These are phyloP conservation scores for Enteromius viviparus DNA, from an alignment of 2,797 vertebrate species.

Conservation along the genomic window DNA sequence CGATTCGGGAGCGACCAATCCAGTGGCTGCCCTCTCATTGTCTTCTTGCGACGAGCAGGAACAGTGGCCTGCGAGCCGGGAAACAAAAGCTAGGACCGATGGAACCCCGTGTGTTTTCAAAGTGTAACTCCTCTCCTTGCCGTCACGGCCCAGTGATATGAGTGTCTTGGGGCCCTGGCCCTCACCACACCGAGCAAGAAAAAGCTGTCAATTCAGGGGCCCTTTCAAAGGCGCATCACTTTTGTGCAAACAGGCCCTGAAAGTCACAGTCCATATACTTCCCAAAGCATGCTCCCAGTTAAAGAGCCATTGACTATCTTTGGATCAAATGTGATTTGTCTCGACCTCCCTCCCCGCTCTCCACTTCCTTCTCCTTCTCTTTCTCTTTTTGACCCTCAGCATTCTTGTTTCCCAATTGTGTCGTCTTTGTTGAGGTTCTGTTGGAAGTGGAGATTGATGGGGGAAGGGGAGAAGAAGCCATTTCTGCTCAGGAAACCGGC, in stretches of 20 bases:
- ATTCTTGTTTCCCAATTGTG: conserved; percentile 77
- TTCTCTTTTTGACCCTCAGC: conserved; percentile 61
- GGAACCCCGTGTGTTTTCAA: conserved; percentile 72
- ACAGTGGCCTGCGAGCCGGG: conserved; percentile 70
- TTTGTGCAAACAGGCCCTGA: conserved; percentile 78
- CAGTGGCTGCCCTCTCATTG: conserved; percentile 78
- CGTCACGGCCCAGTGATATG: conserved; percentile 82
- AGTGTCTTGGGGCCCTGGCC: conserved; percentile 75
- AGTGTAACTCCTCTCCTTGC: conserved; percentile 73
- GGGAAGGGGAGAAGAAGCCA: conserved; percentile 57
- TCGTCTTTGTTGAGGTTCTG: conserved; percentile 74
- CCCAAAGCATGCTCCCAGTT: conserved; percentile 73
- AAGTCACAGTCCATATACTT: conserved; percentile 80
- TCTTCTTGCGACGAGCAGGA: conserved; percentile 76
- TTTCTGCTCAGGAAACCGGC: conserved; percentile 73
- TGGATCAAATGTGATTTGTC: conserved; percentile 76
- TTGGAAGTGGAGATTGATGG: conserved; percentile 52
- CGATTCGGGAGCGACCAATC: conserved; percentile 80
- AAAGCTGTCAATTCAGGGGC: conserved; percentile 81
- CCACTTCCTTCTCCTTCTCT: conserved; percentile 52
- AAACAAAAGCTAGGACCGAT: conserved; percentile 81
- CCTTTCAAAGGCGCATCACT: conserved; percentile 75
- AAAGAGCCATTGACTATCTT: conserved; percentile 76
- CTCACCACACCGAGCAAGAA: conserved; percentile 73
- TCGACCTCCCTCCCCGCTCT: conserved; percentile 58